These are phyloP conservation scores for Bombus huntii DNA, from an alignment of 1,140 invertebrate genomes.

Conservation along the genomic window DNA sequence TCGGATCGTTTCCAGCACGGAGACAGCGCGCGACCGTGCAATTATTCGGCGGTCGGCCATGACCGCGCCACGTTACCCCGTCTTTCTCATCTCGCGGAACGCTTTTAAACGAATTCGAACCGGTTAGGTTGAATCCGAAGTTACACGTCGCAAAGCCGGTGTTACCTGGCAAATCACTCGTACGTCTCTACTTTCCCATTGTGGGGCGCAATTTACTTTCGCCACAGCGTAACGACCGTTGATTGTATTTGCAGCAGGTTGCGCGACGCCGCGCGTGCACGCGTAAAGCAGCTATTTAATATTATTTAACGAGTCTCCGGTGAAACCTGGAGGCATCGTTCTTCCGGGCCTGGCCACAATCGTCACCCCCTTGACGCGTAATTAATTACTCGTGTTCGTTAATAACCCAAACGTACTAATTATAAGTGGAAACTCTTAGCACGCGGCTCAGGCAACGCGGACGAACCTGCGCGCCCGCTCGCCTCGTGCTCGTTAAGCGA, in stretches of 20 bases:
- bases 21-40: slow-evolving; percentile 16
- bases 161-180: slow-evolving; percentile 34
- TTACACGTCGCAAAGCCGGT: background rate
- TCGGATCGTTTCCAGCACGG: slow-evolving; percentile 3
- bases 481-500: slow-evolving; percentile 41
- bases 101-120: slow-evolving; percentile 34
- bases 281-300: slow-evolving; percentile 48
- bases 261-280: background rate
- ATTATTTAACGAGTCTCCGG: slow-evolving; percentile 55
- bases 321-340: slow-evolving; percentile 41
- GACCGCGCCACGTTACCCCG: slow-evolving; percentile 10
- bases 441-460: background rate
- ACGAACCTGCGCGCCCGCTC: background rate
- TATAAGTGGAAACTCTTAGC: slow-evolving; percentile 54
- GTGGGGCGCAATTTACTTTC: slow-evolving; percentile 45
- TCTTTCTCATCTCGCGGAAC: background rate
- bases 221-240: slow-evolving; percentile 36
- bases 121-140: background rate
- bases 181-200: slow-evolving; percentile 36
- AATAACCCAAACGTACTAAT: slow-evolving; percentile 58
- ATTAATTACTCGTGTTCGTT: slow-evolving; percentile 60
- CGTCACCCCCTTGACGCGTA: slow-evolving; percentile 48
- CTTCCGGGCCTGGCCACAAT: slow-evolving; percentile 34
- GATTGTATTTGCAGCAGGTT: slow-evolving; percentile 28
- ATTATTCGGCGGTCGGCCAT: slow-evolving; percentile 39